Base-by-base conservation (phyloP, 2,888 invertebrate genomes). In the Microplitis manilae region DNA sequence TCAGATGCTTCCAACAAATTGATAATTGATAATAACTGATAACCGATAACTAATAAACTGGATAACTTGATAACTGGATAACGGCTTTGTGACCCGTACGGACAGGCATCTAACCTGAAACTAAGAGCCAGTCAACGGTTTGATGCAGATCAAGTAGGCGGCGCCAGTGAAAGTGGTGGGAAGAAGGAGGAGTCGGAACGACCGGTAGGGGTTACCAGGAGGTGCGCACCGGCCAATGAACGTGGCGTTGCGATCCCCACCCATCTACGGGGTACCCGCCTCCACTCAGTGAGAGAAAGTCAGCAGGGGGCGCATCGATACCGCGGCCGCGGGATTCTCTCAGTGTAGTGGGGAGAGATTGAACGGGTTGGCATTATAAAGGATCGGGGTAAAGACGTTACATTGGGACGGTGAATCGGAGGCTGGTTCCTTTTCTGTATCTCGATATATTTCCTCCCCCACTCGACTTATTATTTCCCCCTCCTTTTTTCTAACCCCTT, bases 81-180 rank as follows among this genome's bases (percentile, higher is more conserved):
- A 50, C 50, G 50, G 50, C 50, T 50, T 6, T 4, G 86, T 89
- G 89, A 90, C 89, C 90, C 90, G 89, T 89, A 84, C 89, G 87
- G 88, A 85, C 90, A 90, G 90, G 90, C 90, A 87, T 87, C 90
- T 88, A 89, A 90, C 90, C 90, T 90, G 90, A 90, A 90, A 90
- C 90, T 90, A 90, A 90, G 88, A 89, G 89, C 88, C 87, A 88
- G 86, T 86, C 87, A 87, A 88, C 85, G 86, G 86, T 50, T 86
- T 86, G 88, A 90, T 89, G 87, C 87, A 86, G 86, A 85, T 88
- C 84, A 86, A 88, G 87, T 88, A 87, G 89, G 89, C 88, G 89
- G 87, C 85, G 87, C 88, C 13, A 83, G 82, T 82, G 81, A 74
- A 73, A 74, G 74, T 79, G 81, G 86, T 83, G 87, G 88, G 86